A percentile compares a stretch with the other conserved stretches of the same genome.
These are phyloP conservation scores for Drosophila azteca DNA, from an alignment of 1,140 invertebrate species.

Conservation along the genomic window DNA sequence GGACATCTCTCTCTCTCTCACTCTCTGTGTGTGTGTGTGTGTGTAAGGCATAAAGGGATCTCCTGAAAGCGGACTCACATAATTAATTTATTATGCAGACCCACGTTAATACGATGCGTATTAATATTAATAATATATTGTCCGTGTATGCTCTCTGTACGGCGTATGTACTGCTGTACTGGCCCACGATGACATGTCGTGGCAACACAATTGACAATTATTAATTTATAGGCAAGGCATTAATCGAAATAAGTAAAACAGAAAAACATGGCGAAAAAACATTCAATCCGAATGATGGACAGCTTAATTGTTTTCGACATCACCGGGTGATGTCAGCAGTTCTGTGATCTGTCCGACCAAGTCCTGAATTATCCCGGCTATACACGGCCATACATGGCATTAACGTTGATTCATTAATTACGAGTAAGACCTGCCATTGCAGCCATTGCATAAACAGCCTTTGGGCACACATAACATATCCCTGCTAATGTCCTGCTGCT, in stretches of 20 bases:
- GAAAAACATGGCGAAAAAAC: neutral
- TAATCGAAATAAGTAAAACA: neutral
- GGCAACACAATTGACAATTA: conserved; percentile 11
- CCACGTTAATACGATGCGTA: conserved; percentile 19
- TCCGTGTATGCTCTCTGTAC: too few relatives aligned
- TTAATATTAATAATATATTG: conserved; percentile 26
- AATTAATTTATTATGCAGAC: conserved; percentile 22
- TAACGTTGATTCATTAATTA: too few relatives aligned
- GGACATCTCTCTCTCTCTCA: neutral
- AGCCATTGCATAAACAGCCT: too few relatives aligned
- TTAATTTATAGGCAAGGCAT: conserved; percentile 14
- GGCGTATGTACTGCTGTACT: too few relatives aligned
- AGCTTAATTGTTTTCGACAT: conserved; percentile 20
- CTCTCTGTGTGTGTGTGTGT: too few relatives aligned
- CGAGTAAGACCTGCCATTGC: too few relatives aligned
- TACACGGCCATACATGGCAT: too few relatives aligned
- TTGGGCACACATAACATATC: too few relatives aligned
- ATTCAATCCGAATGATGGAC: conserved; percentile 7
- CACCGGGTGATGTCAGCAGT: conserved; percentile 6
- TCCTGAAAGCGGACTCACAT: conserved; percentile 1
- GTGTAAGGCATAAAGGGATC: conserved; percentile 15
- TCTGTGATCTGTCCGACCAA: neutral
- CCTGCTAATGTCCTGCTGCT: too few relatives aligned
- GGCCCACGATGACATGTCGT: neutral
- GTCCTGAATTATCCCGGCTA: neutral